phyloP scores from a whole-genome alignment of 2,888 invertebrate species.

The Drosophila gaucha region DNA sequence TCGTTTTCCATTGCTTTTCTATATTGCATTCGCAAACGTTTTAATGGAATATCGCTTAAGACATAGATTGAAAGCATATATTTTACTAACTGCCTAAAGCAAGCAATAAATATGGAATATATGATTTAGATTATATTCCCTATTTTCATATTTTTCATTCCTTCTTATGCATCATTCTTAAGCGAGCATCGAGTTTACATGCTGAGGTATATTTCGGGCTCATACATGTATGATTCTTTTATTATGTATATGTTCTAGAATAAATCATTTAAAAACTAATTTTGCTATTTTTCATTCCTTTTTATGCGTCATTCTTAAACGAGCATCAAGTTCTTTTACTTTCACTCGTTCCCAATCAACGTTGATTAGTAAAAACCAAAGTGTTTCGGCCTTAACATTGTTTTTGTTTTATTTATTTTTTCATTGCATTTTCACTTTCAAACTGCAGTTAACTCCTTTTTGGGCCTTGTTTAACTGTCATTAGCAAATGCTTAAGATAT shows the following conservation, averaged over 20 bases:
- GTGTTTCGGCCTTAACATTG: not conserved
- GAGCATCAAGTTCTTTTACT: not conserved
- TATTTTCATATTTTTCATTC: not conserved
- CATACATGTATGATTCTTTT: too few species aligned
- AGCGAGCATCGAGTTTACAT: not conserved
- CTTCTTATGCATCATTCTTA: not conserved
- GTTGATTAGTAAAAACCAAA: not conserved
- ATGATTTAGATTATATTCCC: too few species aligned
- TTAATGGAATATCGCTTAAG: too few species aligned
- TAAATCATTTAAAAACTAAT: too few species aligned
- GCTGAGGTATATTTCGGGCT: too few species aligned
- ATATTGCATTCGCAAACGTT: too few species aligned
- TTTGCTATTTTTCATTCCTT: not conserved
- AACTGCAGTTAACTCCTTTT: slow-evolving; percentile 9
- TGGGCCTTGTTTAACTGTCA: slow-evolving; percentile 44
- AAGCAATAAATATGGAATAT: too few species aligned
- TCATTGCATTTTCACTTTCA: slow-evolving; percentile 27
- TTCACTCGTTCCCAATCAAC: not conserved
- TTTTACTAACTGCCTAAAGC: too few species aligned
- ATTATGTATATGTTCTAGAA: too few species aligned
- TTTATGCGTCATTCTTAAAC: not conserved
- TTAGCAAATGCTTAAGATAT: slow-evolving; percentile 35
- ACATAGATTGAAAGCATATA: too few species aligned
- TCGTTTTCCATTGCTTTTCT: too few species aligned
- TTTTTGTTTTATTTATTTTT: not conserved